A percentile compares a stretch with the other conserved stretches of the same genome.
phyloP scores from a whole-genome alignment of 2,888 invertebrate species.

The Drosophila formosana region DNA sequence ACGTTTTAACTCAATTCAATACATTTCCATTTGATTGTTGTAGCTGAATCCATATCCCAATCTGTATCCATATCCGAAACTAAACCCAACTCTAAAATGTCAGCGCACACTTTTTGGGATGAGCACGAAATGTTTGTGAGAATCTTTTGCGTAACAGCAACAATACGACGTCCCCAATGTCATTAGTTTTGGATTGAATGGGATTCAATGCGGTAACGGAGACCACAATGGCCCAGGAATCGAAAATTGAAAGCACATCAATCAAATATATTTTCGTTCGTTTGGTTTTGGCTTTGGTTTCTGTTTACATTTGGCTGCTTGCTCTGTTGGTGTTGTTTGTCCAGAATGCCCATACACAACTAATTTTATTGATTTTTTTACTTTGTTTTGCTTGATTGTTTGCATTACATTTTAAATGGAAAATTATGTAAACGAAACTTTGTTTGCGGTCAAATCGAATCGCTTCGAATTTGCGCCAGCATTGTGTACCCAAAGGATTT shows the following conservation, averaged over 20 bases:
- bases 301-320: slow-evolving; percentile 59
- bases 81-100: slow-evolving; percentile 29
- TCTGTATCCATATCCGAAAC: not conserved
- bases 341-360: slow-evolving; percentile 52
- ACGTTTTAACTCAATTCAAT: slow-evolving; percentile 20
- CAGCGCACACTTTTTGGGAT: slow-evolving; percentile 27
- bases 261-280: slow-evolving; percentile 63
- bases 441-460: slow-evolving; percentile 49
- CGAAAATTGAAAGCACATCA: slow-evolving; percentile 60
- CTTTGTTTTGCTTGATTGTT: slow-evolving; percentile 38
- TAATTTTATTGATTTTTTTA: slow-evolving; percentile 65
- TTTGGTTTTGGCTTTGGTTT: slow-evolving; percentile 22
- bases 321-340: slow-evolving; percentile 38
- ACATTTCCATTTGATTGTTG: slow-evolving; percentile 15
- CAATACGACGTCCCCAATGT: slow-evolving; percentile 48
- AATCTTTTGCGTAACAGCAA: slow-evolving; percentile 54
- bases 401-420: slow-evolving; percentile 63
- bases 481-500: slow-evolving; percentile 40
- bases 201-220: slow-evolving; percentile 50
- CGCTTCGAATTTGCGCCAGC: slow-evolving; percentile 23
- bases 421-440: slow-evolving; percentile 70
- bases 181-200: slow-evolving; percentile 46
- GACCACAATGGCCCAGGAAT: slow-evolving; percentile 47
- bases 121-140: slow-evolving; percentile 19
- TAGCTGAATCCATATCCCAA: not conserved